A percentile compares a stretch with the other conserved stretches of the same genome.
Evolutionary conservation across 1,140 invertebrate genomes (phyloP).

Genomic region (Zaprionus capensis): DNA sequence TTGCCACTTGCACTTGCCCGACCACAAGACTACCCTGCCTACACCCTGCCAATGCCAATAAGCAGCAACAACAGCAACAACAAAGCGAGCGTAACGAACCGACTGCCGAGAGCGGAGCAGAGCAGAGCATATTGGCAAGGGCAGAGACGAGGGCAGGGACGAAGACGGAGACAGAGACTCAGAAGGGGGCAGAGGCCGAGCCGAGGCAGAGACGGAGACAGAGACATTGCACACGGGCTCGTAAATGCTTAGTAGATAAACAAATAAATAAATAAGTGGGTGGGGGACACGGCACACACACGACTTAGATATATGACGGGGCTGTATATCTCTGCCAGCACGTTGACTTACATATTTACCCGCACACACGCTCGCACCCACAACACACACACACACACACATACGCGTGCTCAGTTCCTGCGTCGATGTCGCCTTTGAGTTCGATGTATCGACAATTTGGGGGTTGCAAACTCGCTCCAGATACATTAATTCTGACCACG

Average conservation of each 20-base stretch:
- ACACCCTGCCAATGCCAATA: slow-evolving; percentile 42
- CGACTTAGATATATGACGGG: slow-evolving; percentile 67
- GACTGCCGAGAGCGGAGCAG: slow-evolving; percentile 15
- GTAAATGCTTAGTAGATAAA: slow-evolving; percentile 81
- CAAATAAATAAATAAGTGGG: slow-evolving; percentile 65
- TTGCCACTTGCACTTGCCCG: slow-evolving; percentile 9
- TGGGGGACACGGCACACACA: slow-evolving; percentile 19
- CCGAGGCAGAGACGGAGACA: neutral
- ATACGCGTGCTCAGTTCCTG: neutral
- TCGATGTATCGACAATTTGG: slow-evolving; percentile 48
- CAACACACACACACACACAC: slow-evolving; percentile 27
- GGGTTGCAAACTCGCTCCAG: slow-evolving; percentile 68
- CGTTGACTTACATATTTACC: slow-evolving; percentile 29
- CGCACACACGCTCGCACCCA: slow-evolving; percentile 22
- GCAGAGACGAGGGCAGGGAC: neutral
- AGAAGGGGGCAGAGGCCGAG: neutral
- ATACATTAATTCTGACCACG: slow-evolving; percentile 61
- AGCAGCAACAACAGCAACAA: slow-evolving; percentile 61
- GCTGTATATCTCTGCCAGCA: slow-evolving; percentile 65
- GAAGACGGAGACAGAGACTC: neutral
- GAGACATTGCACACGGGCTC: slow-evolving; percentile 55
- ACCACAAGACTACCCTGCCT: slow-evolving; percentile 7
- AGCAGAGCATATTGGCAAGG: slow-evolving; percentile 30
- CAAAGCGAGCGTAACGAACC: slow-evolving; percentile 66
- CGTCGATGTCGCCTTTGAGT: slow-evolving; percentile 57